Percentiles rank a stretch among this genome's conserved stretches.
These are phyloP conservation scores for Molossus molossus DNA, from an alignment of 2,797 vertebrate species.

Conservation along the genomic window DNA sequence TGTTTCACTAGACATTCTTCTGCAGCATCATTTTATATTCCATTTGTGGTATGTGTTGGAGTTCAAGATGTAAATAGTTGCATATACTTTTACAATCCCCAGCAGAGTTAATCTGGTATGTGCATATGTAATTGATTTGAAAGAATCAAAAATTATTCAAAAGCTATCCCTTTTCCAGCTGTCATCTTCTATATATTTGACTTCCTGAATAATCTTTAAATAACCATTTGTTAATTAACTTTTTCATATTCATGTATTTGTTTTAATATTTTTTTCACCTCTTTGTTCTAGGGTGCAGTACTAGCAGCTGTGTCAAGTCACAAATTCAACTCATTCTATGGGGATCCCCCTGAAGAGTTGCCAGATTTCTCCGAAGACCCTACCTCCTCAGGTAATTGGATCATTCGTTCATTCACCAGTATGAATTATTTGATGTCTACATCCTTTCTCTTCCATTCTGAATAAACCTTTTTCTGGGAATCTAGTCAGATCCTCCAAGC, in stretches of 20 bases:
- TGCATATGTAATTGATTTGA: slow-evolving; percentile 37
- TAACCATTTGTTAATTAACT: slow-evolving; percentile 15
- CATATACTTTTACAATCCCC: background rate
- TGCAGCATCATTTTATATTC: slow-evolving; percentile 57
- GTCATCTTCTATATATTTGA: slow-evolving; percentile 35
- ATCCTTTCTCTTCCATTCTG: slow-evolving; percentile 59
- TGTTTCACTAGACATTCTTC: slow-evolving; percentile 54
- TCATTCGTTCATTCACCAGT: slow-evolving; percentile 19
- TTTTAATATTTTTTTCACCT: slow-evolving; percentile 79
- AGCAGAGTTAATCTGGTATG: slow-evolving; percentile 29
- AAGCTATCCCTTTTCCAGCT: slow-evolving; percentile 25
- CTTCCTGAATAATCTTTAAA: slow-evolving; percentile 56
- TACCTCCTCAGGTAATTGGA: slow-evolving; percentile 96
- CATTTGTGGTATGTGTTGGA: slow-evolving; percentile 23
- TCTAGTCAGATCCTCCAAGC: slow-evolving; percentile 27
- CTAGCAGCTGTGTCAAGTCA: slow-evolving; percentile 99
- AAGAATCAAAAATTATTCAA: slow-evolving; percentile 57
- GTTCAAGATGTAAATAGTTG: slow-evolving; percentile 54
- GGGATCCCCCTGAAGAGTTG: slow-evolving; percentile 98
- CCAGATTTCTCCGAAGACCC: slow-evolving; percentile 98
- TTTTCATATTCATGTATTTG: slow-evolving; percentile 62
- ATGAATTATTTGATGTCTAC: slow-evolving; percentile 18
- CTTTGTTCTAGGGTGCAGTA: slow-evolving; percentile 95
- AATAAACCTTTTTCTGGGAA: slow-evolving; percentile 64
- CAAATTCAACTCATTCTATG: slow-evolving; percentile 99